Evolutionary conservation across 2,797 vertebrate genomes (phyloP).

Genomic region (Rousettus madagascariensis): DNA sequence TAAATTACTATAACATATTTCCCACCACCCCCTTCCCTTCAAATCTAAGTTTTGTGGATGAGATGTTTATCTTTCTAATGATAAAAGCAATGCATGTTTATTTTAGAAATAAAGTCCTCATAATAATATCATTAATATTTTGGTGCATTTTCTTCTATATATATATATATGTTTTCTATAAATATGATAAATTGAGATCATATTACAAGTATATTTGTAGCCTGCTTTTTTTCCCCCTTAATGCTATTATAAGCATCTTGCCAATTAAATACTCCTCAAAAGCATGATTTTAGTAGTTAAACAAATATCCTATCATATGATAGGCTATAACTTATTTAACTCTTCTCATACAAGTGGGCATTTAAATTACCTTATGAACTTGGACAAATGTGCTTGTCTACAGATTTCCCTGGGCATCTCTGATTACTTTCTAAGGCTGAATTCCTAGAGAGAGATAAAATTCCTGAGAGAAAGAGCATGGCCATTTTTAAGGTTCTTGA

Average conservation of each 20-base stretch:
- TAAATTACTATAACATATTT: neutral
- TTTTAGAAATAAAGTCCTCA: neutral
- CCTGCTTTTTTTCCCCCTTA: neutral
- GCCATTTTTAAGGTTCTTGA: neutral
- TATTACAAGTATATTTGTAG: neutral
- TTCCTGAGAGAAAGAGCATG: neutral
- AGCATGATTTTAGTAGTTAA: neutral
- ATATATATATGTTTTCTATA: neutral
- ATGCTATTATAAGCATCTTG: neutral
- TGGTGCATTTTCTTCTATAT: neutral
- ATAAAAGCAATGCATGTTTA: neutral
- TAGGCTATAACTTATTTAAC: neutral
- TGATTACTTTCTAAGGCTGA: neutral
- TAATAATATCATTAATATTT: neutral
- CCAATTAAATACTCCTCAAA: neutral
- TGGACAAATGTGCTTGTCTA: neutral
- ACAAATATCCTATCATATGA: neutral
- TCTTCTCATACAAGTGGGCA: neutral
- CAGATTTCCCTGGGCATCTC: neutral
- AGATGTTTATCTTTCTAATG: neutral
- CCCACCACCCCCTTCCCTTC: neutral
- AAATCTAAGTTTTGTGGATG: neutral
- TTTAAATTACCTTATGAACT: slow-evolving; percentile 8
- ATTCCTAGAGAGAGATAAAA: neutral
- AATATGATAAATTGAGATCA: neutral